phyloP scores from a whole-genome alignment of 1,140 invertebrate genomes.

The Macrotrachela quadricornifera region DNA sequence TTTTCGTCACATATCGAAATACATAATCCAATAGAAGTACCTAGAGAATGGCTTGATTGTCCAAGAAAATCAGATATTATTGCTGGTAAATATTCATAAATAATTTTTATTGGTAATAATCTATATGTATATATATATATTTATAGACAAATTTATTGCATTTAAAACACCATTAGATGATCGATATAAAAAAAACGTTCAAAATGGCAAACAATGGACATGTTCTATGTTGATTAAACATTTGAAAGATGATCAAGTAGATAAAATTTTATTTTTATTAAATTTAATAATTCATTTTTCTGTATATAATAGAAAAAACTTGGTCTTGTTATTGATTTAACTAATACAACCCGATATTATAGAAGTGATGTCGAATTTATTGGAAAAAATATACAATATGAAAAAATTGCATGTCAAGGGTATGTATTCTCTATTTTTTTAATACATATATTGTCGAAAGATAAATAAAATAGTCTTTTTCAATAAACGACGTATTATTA shows the following conservation, averaged over 20 bases:
- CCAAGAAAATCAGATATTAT: constrained; percentile 59
- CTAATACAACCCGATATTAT: constrained; percentile 81
- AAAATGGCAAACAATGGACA: constrained; percentile 51
- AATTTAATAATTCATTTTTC: background rate
- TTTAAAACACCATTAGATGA: constrained; percentile 71
- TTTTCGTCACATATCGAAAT: too few relatives aligned
- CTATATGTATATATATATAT: background rate
- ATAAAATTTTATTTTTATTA: constrained; percentile 6
- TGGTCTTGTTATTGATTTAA: constrained; percentile 84
- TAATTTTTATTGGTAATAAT: constrained; percentile 31
- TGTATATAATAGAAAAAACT: constrained; percentile 44
- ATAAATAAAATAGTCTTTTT: too few relatives aligned
- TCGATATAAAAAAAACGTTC: constrained; percentile 54
- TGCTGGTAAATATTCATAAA: constrained; percentile 36
- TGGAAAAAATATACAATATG: constrained; percentile 46
- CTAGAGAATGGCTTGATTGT: constrained; percentile 71
- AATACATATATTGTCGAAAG: too few relatives aligned
- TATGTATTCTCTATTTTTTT: too few relatives aligned
- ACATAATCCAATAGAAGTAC: constrained; percentile 29
- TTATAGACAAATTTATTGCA: constrained; percentile 41
- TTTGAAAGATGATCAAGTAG: constrained; percentile 40
- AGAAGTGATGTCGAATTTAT: constrained; percentile 51
- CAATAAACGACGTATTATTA: too few relatives aligned
- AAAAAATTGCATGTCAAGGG: constrained; percentile 64
- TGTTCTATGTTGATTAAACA: constrained; percentile 46